Conservation (phyloP, 1,140 invertebrate genomes). For the Tetramorium alpestre region DNA sequence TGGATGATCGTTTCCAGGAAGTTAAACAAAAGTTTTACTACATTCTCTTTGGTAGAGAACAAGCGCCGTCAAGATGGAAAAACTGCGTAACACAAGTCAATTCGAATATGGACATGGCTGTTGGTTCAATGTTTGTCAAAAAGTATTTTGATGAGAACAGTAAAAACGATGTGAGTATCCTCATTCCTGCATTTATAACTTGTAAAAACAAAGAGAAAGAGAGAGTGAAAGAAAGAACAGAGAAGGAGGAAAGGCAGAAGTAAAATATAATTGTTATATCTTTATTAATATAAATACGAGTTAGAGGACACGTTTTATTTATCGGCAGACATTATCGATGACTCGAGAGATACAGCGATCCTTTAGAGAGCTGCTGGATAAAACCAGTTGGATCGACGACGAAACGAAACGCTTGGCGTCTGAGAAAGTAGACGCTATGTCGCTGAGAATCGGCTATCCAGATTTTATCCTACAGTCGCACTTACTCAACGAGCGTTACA, state of each 20-base stretch:
- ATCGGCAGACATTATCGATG: slow-evolving; percentile 92
- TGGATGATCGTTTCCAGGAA: slow-evolving; percentile 91
- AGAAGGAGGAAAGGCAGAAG: background rate
- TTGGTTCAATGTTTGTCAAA: slow-evolving; percentile 93
- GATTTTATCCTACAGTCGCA: slow-evolving; percentile 92
- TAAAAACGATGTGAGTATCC: slow-evolving; percentile 89
- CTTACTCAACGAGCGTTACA: slow-evolving; percentile 90
- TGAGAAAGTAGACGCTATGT: slow-evolving; percentile 93
- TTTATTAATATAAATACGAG: background rate
- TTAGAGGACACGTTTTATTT: background rate
- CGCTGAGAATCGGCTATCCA: slow-evolving; percentile 95
- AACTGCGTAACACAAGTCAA: slow-evolving; percentile 94
- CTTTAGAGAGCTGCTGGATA: slow-evolving; percentile 89
- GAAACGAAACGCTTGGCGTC: slow-evolving; percentile 92
- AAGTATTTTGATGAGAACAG: slow-evolving; percentile 94
- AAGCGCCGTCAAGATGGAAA: slow-evolving; percentile 92
- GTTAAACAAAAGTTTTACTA: slow-evolving; percentile 89
- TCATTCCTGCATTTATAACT: background rate
- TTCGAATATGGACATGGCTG: slow-evolving; percentile 93
- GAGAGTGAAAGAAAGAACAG: background rate
- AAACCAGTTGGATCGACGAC: slow-evolving; percentile 93
- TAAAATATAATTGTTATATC: background rate
- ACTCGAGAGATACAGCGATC: slow-evolving; percentile 93
- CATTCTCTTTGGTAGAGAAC: slow-evolving; percentile 90
- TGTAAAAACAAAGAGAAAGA: background rate